Base-by-base conservation (phyloP, 2,888 invertebrate species). In the Ischnus inquisitorius region DNA sequence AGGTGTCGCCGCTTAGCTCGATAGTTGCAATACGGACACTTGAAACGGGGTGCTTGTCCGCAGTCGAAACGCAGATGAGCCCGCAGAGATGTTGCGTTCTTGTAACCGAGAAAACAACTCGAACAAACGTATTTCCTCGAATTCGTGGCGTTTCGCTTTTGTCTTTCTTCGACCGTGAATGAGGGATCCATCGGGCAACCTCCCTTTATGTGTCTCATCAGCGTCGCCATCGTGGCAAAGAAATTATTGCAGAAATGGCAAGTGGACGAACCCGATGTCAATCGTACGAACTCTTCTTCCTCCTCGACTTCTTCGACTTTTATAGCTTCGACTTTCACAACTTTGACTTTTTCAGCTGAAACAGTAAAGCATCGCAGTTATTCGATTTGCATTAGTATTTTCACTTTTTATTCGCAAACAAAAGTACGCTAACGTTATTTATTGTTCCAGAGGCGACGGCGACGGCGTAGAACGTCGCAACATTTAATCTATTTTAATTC, bases 1-100 rank as follows among this genome's bases (percentile, higher is more conserved):
- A 91, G 91, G 2, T 88, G 87, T 3, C 90, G 89, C 54, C 90
- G 90, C 64, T 91, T 91, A 6, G 88, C 83, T 25, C 86, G 86
- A 65, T 90, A 34, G 34, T 1, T 34, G 81, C 88, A 88, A 74
- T 82, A 82, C 2, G 82, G 85, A 22, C 88, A 88, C 39, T 48
- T 51, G 76, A 85, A 89, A 78, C 85, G 79, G 5, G 88, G 88
- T 5, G 85, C 87, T 48, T 86, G 83, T 60, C 89, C 89, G 76
- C 90, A 90, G 79, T 90, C 90, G 77, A 87, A 87, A 60, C 78
- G 85, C 14, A 77, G 64, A 83, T 91, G 90, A 14, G 88, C 71
- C 5, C 46, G 76, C 71, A 90, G 71, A 14, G 83, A 85, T 28
- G 75, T 64, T 39, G 83, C 79, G 51, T 79, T 79, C 51, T 83